phyloP scores from a whole-genome alignment of 1,140 invertebrate species.

The Scaptomyza graminum region DNA sequence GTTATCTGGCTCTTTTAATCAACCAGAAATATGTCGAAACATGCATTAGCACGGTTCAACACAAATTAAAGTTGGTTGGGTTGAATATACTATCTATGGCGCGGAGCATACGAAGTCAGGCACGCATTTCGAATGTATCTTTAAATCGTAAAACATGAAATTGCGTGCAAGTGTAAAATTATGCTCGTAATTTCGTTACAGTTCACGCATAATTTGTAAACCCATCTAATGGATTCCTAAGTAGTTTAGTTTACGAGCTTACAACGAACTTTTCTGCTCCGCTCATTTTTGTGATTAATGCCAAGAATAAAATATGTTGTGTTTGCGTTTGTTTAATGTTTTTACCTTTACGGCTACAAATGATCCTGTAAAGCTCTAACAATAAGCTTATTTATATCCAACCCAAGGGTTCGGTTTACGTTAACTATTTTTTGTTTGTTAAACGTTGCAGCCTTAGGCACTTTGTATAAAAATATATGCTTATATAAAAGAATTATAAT shows the following conservation, averaged over 20 bases:
- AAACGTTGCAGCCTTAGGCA: too few relatives aligned
- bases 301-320: conserved; percentile 3
- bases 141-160: conserved; percentile 73
- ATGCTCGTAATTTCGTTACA: conserved; percentile 65
- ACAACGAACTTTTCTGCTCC: conserved; percentile 10
- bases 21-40: conserved; percentile 61
- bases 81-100: conserved; percentile 8
- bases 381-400: neutral
- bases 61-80: conserved; percentile 19
- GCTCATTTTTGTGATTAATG: conserved; percentile 28
- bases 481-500: too few relatives aligned
- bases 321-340: neutral
- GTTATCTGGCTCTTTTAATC: conserved; percentile 68
- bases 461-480: too few relatives aligned
- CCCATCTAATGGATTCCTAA: conserved; percentile 71
- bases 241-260: conserved; percentile 54
- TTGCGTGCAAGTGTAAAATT: conserved; percentile 77
- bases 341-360: conserved; percentile 18
- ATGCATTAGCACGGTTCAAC: conserved; percentile 43
- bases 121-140: conserved; percentile 51
- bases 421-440: neutral
- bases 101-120: conserved; percentile 31
- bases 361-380: neutral
- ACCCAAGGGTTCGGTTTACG: neutral
- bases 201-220: conserved; percentile 68